Conservation (phyloP, 64 coral and sea anemone species). For the Montipora cactus region DNA sequence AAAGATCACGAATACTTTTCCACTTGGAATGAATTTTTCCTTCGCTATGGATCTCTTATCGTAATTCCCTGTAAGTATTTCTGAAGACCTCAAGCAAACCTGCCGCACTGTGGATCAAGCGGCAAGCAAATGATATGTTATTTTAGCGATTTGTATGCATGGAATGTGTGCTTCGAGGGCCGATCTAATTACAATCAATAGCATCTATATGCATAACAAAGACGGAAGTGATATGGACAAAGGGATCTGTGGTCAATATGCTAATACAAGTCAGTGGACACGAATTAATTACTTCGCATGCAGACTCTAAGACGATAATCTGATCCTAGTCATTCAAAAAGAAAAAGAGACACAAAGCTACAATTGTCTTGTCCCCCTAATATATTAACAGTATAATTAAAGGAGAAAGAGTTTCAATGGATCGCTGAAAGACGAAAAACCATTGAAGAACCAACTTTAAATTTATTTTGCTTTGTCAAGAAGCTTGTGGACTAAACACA, state of each 20-base stretch:
- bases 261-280: background rate
- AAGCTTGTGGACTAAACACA: too few species aligned
- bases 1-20: background rate
- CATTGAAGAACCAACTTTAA: too few species aligned
- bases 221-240: background rate
- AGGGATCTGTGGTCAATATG: background rate
- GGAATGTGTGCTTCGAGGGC: slow-evolving; percentile 5
- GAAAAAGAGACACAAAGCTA: too few species aligned
- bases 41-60: background rate
- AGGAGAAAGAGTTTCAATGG: too few species aligned
- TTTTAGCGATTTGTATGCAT: background rate
- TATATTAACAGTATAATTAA: too few species aligned
- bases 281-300: background rate
- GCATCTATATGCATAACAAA: slow-evolving; percentile 17
- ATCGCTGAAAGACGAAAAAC: too few species aligned
- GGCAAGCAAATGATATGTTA: background rate
- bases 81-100: background rate
- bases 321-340: too few species aligned
- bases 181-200: background rate
- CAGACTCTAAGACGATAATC: background rate
- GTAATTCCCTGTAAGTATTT: background rate
- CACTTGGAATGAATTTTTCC: too few species aligned
- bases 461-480: too few species aligned
- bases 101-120: background rate
- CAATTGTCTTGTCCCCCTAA: too few species aligned